Conservation (phyloP, 2,113 vertebrate species). For the human region DNA sequence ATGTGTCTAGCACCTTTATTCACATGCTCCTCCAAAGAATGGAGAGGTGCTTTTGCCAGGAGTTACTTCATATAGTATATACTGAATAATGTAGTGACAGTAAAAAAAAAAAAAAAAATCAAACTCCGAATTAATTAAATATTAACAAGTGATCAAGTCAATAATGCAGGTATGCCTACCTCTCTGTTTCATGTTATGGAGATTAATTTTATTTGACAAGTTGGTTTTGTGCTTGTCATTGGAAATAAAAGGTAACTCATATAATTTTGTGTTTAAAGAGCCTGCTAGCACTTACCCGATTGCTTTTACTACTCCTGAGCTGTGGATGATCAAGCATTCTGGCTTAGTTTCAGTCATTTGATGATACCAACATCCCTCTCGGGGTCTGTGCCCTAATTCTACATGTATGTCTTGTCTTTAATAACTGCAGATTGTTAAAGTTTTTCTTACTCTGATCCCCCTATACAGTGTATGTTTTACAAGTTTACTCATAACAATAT, state of each 20-base stretch:
- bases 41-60: neutral
- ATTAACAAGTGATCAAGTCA: neutral
- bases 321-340: neutral
- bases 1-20: neutral
- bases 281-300: neutral
- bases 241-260: neutral
- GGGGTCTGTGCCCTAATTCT: neutral
- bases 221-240: neutral
- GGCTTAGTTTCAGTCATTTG: neutral
- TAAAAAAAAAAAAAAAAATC: neutral
- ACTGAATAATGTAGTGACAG: neutral
- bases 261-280: neutral
- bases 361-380: neutral
- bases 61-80: neutral
- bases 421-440: neutral
- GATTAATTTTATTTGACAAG: neutral
- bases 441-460: neutral
- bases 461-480: neutral
- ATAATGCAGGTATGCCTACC: neutral
- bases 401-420: neutral
- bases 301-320: neutral
- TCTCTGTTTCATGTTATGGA: neutral
- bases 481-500: conserved; percentile 1
- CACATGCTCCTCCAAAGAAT: neutral
- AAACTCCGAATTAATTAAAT: neutral